Evolutionary conservation across 2,113 vertebrate genomes (phyloP).

Genomic region (Capra hircus): DNA sequence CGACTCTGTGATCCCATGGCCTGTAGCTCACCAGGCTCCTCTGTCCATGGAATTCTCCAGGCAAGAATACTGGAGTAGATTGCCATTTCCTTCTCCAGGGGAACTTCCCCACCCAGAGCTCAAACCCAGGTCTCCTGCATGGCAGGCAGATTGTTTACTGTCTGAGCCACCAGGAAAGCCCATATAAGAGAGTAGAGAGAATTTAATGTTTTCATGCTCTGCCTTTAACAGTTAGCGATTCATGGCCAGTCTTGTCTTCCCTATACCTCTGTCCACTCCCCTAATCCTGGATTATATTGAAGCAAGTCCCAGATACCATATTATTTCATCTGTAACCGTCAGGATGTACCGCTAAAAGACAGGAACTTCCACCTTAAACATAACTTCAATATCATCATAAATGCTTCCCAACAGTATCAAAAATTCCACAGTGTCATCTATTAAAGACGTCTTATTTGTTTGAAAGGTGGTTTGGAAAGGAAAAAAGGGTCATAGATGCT

Average conservation of each 20-base stretch:
- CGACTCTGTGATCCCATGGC: not conserved
- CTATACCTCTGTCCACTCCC: not conserved
- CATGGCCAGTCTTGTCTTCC: not conserved
- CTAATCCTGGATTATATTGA: not conserved
- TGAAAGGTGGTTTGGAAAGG: conserved; percentile 10
- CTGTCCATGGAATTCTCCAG: not conserved
- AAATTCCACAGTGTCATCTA: not conserved
- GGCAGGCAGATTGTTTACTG: not conserved
- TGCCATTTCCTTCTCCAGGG: not conserved
- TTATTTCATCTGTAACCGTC: not conserved
- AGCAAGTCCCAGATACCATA: not conserved
- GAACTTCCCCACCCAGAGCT: not conserved
- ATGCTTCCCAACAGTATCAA: not conserved
- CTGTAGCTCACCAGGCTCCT: not conserved
- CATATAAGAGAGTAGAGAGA: not conserved
- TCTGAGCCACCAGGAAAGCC: not conserved
- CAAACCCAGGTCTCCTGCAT: not conserved
- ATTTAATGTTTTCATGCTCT: not conserved
- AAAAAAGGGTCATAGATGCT: not conserved
- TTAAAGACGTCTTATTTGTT: not conserved
- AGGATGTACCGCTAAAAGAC: not conserved
- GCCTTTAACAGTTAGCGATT: not conserved
- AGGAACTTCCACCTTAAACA: not conserved
- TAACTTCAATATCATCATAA: not conserved
- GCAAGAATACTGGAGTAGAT: not conserved